Evolutionary conservation across 2,113 vertebrate genomes (phyloP).

Genomic region (Leptobrachium ailaonicum): DNA sequence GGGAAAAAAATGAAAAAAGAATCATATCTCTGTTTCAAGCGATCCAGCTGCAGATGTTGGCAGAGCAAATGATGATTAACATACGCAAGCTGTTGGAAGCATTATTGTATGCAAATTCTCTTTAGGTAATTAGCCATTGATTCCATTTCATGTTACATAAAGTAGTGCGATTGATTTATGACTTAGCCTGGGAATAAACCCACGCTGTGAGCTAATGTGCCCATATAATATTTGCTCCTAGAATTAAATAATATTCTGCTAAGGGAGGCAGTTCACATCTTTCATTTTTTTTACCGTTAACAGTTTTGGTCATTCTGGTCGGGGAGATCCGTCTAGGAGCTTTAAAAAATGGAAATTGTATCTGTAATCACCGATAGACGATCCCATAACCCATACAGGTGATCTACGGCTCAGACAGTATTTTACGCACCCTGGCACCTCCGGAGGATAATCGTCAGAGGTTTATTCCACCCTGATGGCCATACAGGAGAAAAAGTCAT

Average conservation of each 20-base stretch:
- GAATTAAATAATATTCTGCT: slow-evolving; percentile 37
- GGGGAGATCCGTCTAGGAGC: background rate
- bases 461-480: background rate
- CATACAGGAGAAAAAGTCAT: background rate
- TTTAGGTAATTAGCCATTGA: slow-evolving; percentile 49
- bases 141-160: slow-evolving; percentile 44
- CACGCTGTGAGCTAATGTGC: slow-evolving; percentile 33
- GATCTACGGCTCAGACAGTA: background rate
- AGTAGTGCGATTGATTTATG: slow-evolving; percentile 40
- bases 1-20: slow-evolving; percentile 59
- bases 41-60: slow-evolving; percentile 52
- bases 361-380: slow-evolving; percentile 2
- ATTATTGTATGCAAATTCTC: slow-evolving; percentile 45
- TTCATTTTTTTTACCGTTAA: background rate
- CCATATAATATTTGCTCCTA: slow-evolving; percentile 35
- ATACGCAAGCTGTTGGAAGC: slow-evolving; percentile 51
- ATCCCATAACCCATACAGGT: background rate
- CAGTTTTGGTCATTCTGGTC: slow-evolving; percentile 12
- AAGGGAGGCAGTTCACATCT: slow-evolving; percentile 18
- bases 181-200: slow-evolving; percentile 25
- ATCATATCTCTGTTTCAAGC: slow-evolving; percentile 57
- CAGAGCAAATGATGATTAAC: slow-evolving; percentile 59
- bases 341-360: background rate
- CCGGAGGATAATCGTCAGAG: slow-evolving; percentile 1
- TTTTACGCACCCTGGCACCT: slow-evolving; percentile 5